A percentile compares a stretch with the other conserved stretches of the same genome.
These are phyloP conservation scores for Gambusia affinis DNA, from an alignment of 2,113 vertebrate genomes.

Conservation along the genomic window DNA sequence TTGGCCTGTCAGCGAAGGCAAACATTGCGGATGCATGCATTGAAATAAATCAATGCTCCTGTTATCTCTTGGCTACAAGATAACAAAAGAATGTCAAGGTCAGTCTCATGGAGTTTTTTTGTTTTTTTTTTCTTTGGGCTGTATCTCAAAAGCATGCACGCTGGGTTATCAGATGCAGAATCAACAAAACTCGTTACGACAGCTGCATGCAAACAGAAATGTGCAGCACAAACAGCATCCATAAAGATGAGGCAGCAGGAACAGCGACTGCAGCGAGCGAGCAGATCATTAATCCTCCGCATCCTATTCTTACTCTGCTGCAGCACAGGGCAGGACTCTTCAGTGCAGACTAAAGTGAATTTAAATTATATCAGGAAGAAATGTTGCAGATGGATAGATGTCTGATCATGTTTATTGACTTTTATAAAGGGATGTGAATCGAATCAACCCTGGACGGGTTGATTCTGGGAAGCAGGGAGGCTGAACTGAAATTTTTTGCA, in stretches of 20 bases:
- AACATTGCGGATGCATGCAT: constrained; percentile 15
- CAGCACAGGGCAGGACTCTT: background rate
- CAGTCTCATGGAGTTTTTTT: constrained; percentile 10
- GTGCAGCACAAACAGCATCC: constrained; percentile 54
- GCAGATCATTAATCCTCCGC: constrained; percentile 60
- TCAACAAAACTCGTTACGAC: constrained; percentile 36
- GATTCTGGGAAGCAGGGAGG: background rate
- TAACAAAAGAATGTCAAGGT: constrained; percentile 48
- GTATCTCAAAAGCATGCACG: constrained; percentile 25
- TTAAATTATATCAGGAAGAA: background rate
- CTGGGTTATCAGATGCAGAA: constrained; percentile 30
- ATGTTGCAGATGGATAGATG: too few relatives aligned
- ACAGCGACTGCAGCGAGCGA: constrained; percentile 33
- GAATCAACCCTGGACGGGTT: background rate
- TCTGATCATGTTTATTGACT: background rate
- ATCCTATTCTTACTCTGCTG: constrained; percentile 29
- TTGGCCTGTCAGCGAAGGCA: constrained; percentile 14
- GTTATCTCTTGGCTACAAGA: constrained; percentile 14
- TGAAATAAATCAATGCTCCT: constrained; percentile 38
- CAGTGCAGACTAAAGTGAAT: background rate
- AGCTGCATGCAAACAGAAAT: constrained; percentile 56
- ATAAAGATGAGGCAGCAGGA: constrained; percentile 73
- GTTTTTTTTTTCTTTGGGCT: background rate
- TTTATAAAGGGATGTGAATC: background rate
- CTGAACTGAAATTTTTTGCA: background rate